Base-by-base conservation (phyloP, 2,888 invertebrate genomes). In the Lasioglossum zephyrum region DNA sequence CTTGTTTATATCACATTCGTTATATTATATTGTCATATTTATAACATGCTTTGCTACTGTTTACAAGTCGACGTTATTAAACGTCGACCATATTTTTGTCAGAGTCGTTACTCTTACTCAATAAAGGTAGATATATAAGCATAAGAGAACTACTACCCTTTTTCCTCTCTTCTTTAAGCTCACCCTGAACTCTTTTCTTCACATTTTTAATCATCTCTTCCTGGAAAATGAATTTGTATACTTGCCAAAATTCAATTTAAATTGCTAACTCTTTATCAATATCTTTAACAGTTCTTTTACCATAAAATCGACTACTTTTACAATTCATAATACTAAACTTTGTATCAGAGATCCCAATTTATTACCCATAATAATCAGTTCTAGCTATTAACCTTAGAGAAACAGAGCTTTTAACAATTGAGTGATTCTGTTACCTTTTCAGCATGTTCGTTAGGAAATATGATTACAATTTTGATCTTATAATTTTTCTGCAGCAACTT, bases 401-500 rank as follows among this genome's bases (percentile, higher is more conserved):
- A 73, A 13, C 18, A 26, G 6, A 31, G 3, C 44, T 73, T 36
- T 11, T 16, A 53, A 77, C n/a, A 18, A 22, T 47, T 8, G 36
- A 75, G 31, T 22, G 26, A 9, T 60, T 18, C 41, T 11, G 36
- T 86, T 81, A 90, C 91, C 69, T 60, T 39, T 0, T 9, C 1
- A 18, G 0, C 0, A 1, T 11, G 16, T 0, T 31, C 2, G n/a
- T 31, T 90, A 13, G 88, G 82, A 1, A 86, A 44, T 5, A 26
- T 84, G 60, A 96, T 90, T 2, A 91, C 53, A 73, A 95, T 79
- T 84, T 94, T 92, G 13, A 95, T 91, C 78, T 92, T 92, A 84
- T 93, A 86, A 2, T 86, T 91, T 79, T 95, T 95, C 0, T 72
- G 81, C 22, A 96, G 81, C 88, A 94, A 90, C 87, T 93, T 95